Evolutionary conservation across 2,113 vertebrate genomes (phyloP), one percentile per base, ranked within the genome.

Genomic region (Hassar affinis): DNA sequence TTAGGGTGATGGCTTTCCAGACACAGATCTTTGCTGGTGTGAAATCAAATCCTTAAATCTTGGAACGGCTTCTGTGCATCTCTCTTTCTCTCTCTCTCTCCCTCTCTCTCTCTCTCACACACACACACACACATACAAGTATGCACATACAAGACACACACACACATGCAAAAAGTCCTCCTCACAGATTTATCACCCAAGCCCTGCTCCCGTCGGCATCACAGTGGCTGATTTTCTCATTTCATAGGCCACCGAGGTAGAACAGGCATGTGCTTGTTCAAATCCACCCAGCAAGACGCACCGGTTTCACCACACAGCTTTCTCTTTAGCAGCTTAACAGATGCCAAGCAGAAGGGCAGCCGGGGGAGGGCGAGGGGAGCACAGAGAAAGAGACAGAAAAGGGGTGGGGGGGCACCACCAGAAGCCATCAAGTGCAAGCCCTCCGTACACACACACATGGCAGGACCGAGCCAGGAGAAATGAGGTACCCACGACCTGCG

Each of bases 171-270:
- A 85, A 85, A 85, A 89, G 56, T 81, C 86, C 79, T 79, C 84
- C 80, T 88, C 85, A 85, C 85, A 88, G 83, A 88, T 88, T 88
- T 88, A 88, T 94, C 93, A 93, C 93, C 90, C 92, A 91, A 93
- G 93, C 68, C 90, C 89, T 83, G 88, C 88, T 89, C 88, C 89
- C 86, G 92, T 93, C 92, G 92, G 92, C 91, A 95, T 92, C 94
- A 95, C 94, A 95, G 93, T 95, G 93, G 92, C 94, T 95, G 94
- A 94, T 93, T 95, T 95, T 95, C 94, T 95, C 93, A 95, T 95
- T 95, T 95, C 94, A 95, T 95, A 95, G 94, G 94, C 94, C 94
- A 95, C 92, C 94, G 94, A 92, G 94, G 94, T 93, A 95, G 94
- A 95, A 95, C 94, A 95, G 94, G 92, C 92, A 91, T 92, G 90